Percentiles rank a stretch among this genome's conserved stretches.
These are phyloP conservation scores for Caenorhabditis elegans DNA, from an alignment of 1,140 invertebrate species.

Conservation along the genomic window DNA sequence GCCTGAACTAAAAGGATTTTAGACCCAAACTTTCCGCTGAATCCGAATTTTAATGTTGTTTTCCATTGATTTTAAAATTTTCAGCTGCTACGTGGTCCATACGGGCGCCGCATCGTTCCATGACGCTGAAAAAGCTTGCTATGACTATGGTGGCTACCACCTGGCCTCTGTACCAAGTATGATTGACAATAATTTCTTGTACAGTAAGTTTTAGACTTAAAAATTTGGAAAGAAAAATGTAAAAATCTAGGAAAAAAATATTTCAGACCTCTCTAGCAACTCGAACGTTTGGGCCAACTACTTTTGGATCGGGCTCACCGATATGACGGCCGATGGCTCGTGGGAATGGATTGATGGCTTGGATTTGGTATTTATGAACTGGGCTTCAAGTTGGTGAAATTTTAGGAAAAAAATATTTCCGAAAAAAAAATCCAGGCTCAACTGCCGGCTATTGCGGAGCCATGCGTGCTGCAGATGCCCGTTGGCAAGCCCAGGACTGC, in stretches of 20 bases:
- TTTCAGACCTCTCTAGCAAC: not conserved
- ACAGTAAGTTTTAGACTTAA: not conserved
- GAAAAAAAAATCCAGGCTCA: not conserved
- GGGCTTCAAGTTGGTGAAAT: not conserved
- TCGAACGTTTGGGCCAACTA: not conserved
- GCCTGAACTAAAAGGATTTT: no score
- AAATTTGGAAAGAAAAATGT: no score
- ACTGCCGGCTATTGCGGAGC: not conserved
- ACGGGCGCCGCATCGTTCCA: not conserved
- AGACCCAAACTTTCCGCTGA: no score
- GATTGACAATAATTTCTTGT: not conserved
- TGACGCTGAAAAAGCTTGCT: not conserved
- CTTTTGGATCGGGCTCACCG: not conserved
- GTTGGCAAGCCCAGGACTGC: not conserved
- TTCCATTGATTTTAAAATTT: not conserved
- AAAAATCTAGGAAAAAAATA: no score
- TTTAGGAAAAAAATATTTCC: no score
- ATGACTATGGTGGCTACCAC: not conserved
- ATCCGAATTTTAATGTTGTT: no score
- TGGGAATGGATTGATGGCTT: not conserved
- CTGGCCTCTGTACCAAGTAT: not conserved
- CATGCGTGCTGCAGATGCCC: not conserved
- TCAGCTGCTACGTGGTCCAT: not conserved
- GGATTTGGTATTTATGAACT: not conserved
- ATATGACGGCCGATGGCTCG: not conserved